Evolutionary conservation across 2,888 invertebrate species (phyloP).

Genomic region (Megalurothrips usitatus): DNA sequence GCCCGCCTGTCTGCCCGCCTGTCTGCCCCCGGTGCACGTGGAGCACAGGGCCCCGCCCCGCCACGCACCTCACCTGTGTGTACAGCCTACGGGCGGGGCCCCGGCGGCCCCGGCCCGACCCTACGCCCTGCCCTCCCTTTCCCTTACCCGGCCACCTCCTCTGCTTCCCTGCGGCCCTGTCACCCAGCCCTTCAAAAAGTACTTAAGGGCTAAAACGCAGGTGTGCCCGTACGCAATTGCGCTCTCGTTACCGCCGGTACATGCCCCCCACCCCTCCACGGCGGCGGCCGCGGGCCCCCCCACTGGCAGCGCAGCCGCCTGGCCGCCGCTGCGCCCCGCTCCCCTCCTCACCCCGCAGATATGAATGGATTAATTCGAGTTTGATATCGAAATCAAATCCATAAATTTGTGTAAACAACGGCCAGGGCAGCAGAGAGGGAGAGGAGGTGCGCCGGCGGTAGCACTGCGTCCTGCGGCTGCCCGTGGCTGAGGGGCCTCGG

Average conservation of each 20-base stretch:
- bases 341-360: neutral
- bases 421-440: neutral
- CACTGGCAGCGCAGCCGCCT: neutral
- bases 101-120: no score
- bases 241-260: neutral
- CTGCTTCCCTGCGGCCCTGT: neutral
- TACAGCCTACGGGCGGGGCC: no score
- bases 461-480: neutral
- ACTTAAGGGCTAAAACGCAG: neutral
- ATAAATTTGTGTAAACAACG: constrained; percentile 1
- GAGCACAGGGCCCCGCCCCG: no score
- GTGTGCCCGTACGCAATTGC: neutral
- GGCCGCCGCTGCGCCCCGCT: neutral
- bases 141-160: neutral
- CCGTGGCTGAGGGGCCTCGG: neutral
- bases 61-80: no score
- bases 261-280: neutral
- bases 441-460: neutral
- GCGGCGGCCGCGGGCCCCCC: neutral
- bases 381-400: constrained; percentile 6
- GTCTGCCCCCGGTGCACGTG: no score
- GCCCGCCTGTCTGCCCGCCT: no score
- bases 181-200: constrained; percentile 1
- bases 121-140: neutral
- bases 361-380: neutral